A percentile compares a stretch with the other conserved stretches of the same genome.
phyloP scores from a whole-genome alignment of 2,888 invertebrate species.

The Ichneumon xanthorius region DNA sequence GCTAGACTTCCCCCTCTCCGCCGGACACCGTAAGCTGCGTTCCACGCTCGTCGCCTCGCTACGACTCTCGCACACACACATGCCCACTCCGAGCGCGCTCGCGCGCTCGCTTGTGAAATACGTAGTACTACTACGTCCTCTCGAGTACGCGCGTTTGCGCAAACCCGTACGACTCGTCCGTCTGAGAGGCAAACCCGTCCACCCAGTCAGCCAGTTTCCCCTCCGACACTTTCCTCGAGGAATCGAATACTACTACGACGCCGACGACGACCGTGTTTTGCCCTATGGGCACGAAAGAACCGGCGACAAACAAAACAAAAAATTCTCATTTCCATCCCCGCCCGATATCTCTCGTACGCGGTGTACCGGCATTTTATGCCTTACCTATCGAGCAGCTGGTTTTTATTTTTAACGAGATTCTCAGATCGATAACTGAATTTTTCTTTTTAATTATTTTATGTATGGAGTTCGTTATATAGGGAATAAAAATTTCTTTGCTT shows the following conservation, averaged over 20 bases:
- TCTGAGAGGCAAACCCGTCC: slow-evolving; percentile 62
- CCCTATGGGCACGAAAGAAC: not conserved
- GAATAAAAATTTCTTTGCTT: not conserved
- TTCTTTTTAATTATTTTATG: not conserved
- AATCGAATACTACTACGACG: slow-evolving; percentile 1
- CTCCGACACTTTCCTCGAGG: slow-evolving; percentile 14
- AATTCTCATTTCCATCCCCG: not conserved
- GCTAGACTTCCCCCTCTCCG: slow-evolving; percentile 74
- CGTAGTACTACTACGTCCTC: slow-evolving; percentile 48
- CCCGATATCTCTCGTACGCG: not conserved
- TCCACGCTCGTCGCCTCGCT: not conserved
- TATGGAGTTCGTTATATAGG: not conserved
- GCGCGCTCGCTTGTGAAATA: slow-evolving; percentile 30
- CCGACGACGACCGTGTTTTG: not conserved
- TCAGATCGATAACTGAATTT: not conserved
- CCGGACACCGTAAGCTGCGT: slow-evolving; percentile 14
- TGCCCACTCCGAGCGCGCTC: not conserved
- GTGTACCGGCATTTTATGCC: not conserved
- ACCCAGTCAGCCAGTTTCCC: slow-evolving; percentile 49
- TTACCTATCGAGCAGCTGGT: slow-evolving; percentile 1
- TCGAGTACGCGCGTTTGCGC: slow-evolving; percentile 66
- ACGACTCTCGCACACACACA: slow-evolving; percentile 49
- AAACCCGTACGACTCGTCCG: slow-evolving; percentile 41
- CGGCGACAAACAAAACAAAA: not conserved
- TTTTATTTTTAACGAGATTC: not conserved